Evolutionary conservation across 2,888 invertebrate species (phyloP), one percentile per base, ranked within the genome.

Genomic region (Plutella xylostella): DNA sequence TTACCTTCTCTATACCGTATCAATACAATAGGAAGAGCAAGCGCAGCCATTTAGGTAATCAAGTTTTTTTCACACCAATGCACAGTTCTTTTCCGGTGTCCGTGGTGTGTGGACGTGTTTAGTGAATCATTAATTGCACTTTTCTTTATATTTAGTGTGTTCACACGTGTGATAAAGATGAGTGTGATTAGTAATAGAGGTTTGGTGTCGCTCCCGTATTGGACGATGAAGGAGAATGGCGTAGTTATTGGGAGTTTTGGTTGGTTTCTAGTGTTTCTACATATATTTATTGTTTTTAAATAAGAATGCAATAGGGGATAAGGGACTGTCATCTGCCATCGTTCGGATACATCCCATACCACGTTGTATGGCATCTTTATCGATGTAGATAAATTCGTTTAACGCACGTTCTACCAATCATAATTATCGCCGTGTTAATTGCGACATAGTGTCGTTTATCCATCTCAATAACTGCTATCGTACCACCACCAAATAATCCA

Each of bases 11-110:
- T 40, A 40, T 25, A 18, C 4, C 20, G 9, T 20, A 11, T 19
- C 19, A 14, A 17, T 21, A 4, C 11, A 47, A 46, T 57, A 71
- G 74, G 75, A 75, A 75, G 65, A 60, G 58, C 51, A 18, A 22
- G 51, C 58, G 59, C 60, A 61, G n/a, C 19, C 56, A 48, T 65
- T 67, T 68, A 70, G 67, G 65, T 70, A 75, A 68, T 33, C 15
- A 56, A 21, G 49, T 46, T 49, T 51, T 61, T 62, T 60, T 53
- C 65, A 64, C 56, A 54, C 57, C 56, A 66, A 55, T 63, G 62
- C 52, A 40, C 70, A 69, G 64, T 71, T 46, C 47, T 41, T 55
- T 67, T 62, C 68, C 67, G 58, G 57, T 48, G 52, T 55, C 51
- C 53, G 62, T 41, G 49, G 48, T 45, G 63, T 44, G 35, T 54